phyloP scores from a whole-genome alignment of 2,113 vertebrate species.

The Epinephelus moara region DNA sequence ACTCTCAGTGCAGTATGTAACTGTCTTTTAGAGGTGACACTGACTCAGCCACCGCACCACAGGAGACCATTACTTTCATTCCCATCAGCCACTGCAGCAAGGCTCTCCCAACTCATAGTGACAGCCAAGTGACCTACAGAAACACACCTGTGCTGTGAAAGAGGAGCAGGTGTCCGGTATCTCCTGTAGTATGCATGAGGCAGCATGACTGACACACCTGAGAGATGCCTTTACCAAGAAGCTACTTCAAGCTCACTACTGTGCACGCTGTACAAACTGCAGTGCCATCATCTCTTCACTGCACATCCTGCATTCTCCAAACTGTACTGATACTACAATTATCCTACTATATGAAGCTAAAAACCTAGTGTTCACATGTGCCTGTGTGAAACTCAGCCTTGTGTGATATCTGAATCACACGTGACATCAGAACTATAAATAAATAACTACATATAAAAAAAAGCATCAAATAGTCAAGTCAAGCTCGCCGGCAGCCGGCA shows the following conservation, averaged over 20 bases:
- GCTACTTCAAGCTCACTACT: neutral
- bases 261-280: neutral
- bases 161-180: constrained; percentile 32
- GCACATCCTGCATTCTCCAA: neutral
- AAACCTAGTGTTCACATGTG: neutral
- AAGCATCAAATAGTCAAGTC: neutral
- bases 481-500: constrained; percentile 1
- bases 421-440: neutral
- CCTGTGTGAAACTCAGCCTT: neutral
- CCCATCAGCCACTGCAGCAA: constrained; percentile 43
- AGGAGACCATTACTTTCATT: constrained; percentile 23
- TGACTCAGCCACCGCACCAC: constrained; percentile 28
- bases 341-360: neutral
- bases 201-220: constrained; percentile 19
- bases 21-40: constrained; percentile 49
- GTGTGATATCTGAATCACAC: neutral
- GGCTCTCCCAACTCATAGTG: neutral
- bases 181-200: constrained; percentile 34
- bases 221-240: neutral
- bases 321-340: neutral
- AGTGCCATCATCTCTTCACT: neutral
- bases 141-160: constrained; percentile 37
- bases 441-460: neutral
- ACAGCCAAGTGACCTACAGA: constrained; percentile 21
- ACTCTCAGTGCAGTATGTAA: constrained; percentile 20